Percentiles rank a stretch among this genome's conserved stretches.
Evolutionary conservation across 1,140 invertebrate species (phyloP).

Genomic region (Leptinotarsa texana): DNA sequence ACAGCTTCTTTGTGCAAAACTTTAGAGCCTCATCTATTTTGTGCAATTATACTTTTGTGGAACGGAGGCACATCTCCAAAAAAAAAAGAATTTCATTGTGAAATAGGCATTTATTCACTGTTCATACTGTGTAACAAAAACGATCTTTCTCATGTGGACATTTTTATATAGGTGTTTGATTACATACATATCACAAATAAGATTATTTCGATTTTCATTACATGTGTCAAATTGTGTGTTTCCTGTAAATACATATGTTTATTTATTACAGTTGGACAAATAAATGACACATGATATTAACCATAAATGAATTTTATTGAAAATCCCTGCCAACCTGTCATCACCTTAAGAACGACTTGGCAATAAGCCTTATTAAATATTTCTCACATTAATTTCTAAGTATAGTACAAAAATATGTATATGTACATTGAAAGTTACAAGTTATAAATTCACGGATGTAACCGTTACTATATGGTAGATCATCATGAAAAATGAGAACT

Average conservation of each 20-base stretch:
- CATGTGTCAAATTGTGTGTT: constrained; percentile 37
- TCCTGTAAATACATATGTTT: constrained; percentile 45
- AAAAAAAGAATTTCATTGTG: constrained; percentile 35
- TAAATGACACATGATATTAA: constrained; percentile 38
- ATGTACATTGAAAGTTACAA: too few relatives aligned
- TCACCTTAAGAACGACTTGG: neutral
- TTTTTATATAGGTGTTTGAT: constrained; percentile 46
- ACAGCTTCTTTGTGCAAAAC: constrained; percentile 25
- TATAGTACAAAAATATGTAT: too few relatives aligned
- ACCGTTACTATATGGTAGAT: too few relatives aligned
- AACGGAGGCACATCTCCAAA: neutral
- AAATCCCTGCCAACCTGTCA: neutral
- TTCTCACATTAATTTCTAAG: too few relatives aligned
- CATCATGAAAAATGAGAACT: too few relatives aligned
- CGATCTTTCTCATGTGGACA: constrained; percentile 39
- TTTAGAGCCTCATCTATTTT: constrained; percentile 18
- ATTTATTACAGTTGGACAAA: constrained; percentile 45
- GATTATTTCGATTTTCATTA: constrained; percentile 40
- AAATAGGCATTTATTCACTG: constrained; percentile 31
- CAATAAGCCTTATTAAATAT: too few relatives aligned
- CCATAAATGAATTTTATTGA: too few relatives aligned
- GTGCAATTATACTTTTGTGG: constrained; percentile 5
- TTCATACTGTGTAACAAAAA: constrained; percentile 35
- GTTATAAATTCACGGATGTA: too few relatives aligned
- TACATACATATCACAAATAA: constrained; percentile 43